A percentile compares a stretch with the other conserved stretches of the same genome.
Conservation (phyloP, 2,888 invertebrate species). For the Conops quadrifasciatus region DNA sequence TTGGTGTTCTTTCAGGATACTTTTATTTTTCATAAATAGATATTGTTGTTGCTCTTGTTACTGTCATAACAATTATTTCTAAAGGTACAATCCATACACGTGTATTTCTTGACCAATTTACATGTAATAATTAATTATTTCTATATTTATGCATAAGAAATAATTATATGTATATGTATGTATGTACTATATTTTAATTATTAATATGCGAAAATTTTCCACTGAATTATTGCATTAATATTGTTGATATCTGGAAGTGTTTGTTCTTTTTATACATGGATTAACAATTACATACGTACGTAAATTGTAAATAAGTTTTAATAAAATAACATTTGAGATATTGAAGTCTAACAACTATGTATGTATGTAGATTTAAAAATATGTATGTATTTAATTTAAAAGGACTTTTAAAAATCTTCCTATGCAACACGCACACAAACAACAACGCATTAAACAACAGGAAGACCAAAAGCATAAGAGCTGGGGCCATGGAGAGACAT, state of each 20-base stretch:
- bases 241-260: conserved; percentile 20
- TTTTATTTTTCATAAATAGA: conserved; percentile 33
- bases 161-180: conserved; percentile 11
- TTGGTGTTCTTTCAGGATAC: neutral
- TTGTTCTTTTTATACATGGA: neutral
- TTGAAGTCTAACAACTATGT: neutral
- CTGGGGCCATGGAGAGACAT: no score
- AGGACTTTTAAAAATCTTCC: neutral
- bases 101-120: conserved; percentile 24
- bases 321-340: conserved; percentile 3
- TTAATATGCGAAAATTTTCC: neutral
- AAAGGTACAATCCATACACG: no score
- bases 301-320: conserved; percentile 13
- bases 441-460: neutral
- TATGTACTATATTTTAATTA: neutral
- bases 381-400: neutral
- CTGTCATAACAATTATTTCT: conserved; percentile 8
- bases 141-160: no score
- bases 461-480: no score
- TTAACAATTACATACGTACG: neutral
- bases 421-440: neutral
- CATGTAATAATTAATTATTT: no score
- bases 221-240: conserved; percentile 14
- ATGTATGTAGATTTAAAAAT: no score
- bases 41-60: conserved; percentile 19